Evolutionary conservation across 2,888 invertebrate species (phyloP).

Genomic region (Cephonodes hylas): DNA sequence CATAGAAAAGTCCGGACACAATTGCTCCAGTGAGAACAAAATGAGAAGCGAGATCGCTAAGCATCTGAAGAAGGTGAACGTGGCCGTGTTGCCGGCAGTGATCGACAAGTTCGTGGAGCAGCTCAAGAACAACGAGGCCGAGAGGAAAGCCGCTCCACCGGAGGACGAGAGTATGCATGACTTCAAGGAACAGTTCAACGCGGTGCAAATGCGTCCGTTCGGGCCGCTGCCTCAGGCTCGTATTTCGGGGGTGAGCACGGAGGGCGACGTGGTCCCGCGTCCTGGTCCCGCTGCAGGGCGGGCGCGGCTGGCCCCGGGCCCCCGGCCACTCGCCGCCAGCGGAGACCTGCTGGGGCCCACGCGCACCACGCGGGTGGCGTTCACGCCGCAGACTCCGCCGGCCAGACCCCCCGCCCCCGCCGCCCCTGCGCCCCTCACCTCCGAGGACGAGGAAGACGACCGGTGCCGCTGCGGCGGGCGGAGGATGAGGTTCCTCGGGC

Average conservation of each 20-base stretch:
- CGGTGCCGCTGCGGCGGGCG: constrained; percentile 6
- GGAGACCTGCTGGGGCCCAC: not conserved
- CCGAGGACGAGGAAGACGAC: not conserved
- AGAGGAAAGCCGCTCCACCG: constrained; percentile 29
- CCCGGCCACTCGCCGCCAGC: not conserved
- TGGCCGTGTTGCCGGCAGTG: constrained; percentile 26
- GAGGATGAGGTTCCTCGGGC: not conserved
- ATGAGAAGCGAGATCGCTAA: constrained; percentile 47
- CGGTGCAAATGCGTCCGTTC: not conserved
- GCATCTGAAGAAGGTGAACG: constrained; percentile 39
- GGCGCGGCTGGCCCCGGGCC: not conserved
- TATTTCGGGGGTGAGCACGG: not conserved
- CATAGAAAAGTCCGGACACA: constrained; percentile 45
- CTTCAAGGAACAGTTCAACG: not conserved
- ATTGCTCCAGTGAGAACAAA: constrained; percentile 33
- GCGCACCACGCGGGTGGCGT: not conserved
- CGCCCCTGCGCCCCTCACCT: not conserved
- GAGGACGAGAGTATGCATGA: not conserved
- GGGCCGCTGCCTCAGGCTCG: not conserved
- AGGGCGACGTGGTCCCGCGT: not conserved
- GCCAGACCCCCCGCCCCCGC: not conserved
- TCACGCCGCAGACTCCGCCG: not conserved
- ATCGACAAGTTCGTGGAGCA: constrained; percentile 42
- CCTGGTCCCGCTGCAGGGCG: not conserved
- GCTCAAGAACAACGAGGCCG: constrained; percentile 36